Base-by-base conservation (phyloP, 1,140 invertebrate species). In the Popillia japonica region DNA sequence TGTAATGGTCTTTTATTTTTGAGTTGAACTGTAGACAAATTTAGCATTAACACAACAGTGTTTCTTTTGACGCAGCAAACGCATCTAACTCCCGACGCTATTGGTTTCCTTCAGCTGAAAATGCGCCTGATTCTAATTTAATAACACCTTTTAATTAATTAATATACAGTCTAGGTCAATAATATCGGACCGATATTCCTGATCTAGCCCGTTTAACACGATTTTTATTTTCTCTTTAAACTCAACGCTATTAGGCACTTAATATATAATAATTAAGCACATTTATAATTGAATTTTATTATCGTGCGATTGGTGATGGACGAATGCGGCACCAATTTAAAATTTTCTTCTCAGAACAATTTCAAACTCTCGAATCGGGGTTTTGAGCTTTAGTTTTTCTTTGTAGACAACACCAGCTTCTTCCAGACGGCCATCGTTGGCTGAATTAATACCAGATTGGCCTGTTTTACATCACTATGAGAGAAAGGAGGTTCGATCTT, bases 371-470 rank as follows among this genome's bases (percentile, higher is more conserved):
- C 42, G 34, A 68, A 68, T 77, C 22, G 17, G 23, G 61, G 61
- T 64, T 64, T 48, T 78, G 77, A 78, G 72, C 64, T 78, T 78
- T 75, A 78, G 48, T 77, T 86, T 85, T 83, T 86, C 80, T 89
- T 89, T 89, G 84, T 90, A 92, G 91, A 89, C 85, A 87, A 73
- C 74, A 8, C 89, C 89, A 87, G 87, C 89, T 89, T 90, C 90
- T 86, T 90, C 90, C 85, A 92, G 96, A 91, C 92, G 96, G 90
- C 93, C 92, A 85, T 98, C 96, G 82, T 90, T 98, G 87, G 96
- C 96, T 84, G 96, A 98, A 89, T 89, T 97, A 90, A 98, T 98
- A 88, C 96, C 96, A 84, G 96, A 98, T 90, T 98, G 96, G 96
- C 96, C 96, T 84, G 93, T 92, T 84, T 92, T 98, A 84, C 95